These are phyloP conservation scores for Nemapogon koenigi DNA, from an alignment of 2,888 invertebrate genomes.

Conservation along the genomic window DNA sequence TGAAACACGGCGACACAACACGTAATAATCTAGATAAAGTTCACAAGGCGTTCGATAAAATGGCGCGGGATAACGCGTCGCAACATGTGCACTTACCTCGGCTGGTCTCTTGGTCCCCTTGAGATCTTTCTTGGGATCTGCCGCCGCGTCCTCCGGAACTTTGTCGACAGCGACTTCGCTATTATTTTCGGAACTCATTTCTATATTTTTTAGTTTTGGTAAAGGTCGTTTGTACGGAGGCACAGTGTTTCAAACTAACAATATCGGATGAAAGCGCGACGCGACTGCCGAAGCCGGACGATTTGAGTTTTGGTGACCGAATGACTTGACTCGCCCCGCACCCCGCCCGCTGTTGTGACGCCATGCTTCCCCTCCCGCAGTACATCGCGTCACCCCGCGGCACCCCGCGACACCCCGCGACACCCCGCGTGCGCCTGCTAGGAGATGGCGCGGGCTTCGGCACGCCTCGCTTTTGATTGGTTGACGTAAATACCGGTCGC, in stretches of 20 bases:
- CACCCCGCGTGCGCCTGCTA: conserved; percentile 66
- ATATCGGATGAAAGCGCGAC: too few species aligned
- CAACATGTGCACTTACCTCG: conserved; percentile 76
- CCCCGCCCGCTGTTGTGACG: too few species aligned
- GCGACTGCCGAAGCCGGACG: too few species aligned
- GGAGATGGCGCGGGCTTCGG: conserved; percentile 79
- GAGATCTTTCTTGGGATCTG: conserved; percentile 80
- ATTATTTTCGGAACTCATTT: conserved; percentile 83
- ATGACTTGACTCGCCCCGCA: too few species aligned
- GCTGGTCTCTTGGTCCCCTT: conserved; percentile 89
- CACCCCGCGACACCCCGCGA: conserved; percentile 70
- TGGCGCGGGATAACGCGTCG: conserved; percentile 60
- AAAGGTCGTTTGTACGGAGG: too few species aligned
- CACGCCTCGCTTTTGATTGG: conserved; percentile 45
- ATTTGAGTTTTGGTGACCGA: too few species aligned
- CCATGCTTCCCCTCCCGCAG: too few species aligned
- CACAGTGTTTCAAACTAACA: too few species aligned
- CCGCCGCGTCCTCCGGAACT: conserved; percentile 77
- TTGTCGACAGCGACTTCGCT: conserved; percentile 85
- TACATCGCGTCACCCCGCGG: conserved; percentile 58
- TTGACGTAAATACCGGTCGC: conserved; percentile 39
- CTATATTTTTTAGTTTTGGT: too few species aligned
- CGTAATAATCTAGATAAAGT: neutral
- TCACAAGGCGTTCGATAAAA: conserved; percentile 53
- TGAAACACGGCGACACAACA: too few species aligned